Conservation (phyloP, 2,113 vertebrate genomes). For the rat (Rattus norvegicus) region DNA sequence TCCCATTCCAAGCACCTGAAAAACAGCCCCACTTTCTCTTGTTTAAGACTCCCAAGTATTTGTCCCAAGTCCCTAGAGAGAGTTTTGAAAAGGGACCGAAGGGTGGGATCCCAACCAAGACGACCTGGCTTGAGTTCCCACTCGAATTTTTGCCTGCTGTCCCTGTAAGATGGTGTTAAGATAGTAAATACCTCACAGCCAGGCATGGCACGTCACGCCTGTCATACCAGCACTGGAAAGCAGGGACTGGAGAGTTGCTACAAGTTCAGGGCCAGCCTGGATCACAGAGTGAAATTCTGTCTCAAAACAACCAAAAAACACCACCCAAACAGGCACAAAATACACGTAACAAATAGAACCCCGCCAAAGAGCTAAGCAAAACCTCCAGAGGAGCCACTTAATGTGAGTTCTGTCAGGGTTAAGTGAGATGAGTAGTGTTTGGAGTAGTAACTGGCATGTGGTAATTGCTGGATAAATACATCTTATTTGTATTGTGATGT, state of each 20-base stretch:
- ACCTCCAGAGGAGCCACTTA: not conserved
- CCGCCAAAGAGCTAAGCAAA: not conserved
- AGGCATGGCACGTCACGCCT: not conserved
- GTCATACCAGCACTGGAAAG: not conserved
- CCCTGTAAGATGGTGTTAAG: not conserved
- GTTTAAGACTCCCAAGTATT: not conserved
- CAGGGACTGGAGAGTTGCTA: too few species aligned
- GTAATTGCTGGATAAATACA: not conserved
- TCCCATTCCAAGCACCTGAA: conserved; percentile 27
- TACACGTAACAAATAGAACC: not conserved
- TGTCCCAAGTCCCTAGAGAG: not conserved
- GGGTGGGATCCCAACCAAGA: not conserved
- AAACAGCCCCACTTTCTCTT: not conserved
- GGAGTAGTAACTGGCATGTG: not conserved
- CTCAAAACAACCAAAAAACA: not conserved
- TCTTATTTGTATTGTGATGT: conserved; percentile 6
- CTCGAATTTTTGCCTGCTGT: not conserved
- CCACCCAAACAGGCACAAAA: not conserved
- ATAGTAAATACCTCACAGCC: not conserved
- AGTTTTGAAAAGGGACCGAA: not conserved
- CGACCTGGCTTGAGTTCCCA: not conserved
- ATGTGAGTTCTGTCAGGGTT: not conserved
- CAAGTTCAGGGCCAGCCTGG: not conserved
- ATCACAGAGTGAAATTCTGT: not conserved
- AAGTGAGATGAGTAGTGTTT: not conserved